These are phyloP conservation scores for Xylophagus ater DNA, from an alignment of 2,888 invertebrate genomes.

Conservation along the genomic window DNA sequence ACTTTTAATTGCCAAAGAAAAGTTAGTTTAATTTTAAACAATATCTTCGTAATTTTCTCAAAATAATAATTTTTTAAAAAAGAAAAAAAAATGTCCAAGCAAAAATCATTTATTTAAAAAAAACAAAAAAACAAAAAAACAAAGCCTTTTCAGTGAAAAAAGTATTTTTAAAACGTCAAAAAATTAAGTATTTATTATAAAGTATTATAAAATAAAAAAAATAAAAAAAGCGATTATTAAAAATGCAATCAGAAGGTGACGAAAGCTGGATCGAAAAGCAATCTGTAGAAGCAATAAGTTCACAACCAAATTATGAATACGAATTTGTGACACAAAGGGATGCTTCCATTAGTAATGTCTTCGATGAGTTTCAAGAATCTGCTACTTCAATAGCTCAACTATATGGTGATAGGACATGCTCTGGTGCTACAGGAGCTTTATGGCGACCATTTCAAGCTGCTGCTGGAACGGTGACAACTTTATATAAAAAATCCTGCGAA, in stretches of 20 bases:
- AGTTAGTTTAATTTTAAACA: no score
- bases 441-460: conserved; percentile 73
- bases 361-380: conserved; percentile 65
- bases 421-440: conserved; percentile 49
- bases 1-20: no score
- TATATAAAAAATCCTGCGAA: conserved; percentile 70
- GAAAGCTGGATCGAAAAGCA: conserved; percentile 60
- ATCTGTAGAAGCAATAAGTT: conserved; percentile 57
- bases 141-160: no score
- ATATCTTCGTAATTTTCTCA: no score
- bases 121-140: no score
- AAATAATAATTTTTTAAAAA: no score
- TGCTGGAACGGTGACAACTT: conserved; percentile 62
- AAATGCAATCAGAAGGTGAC: conserved; percentile 40
- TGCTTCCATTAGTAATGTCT: conserved; percentile 45
- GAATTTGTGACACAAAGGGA: conserved; percentile 45
- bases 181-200: no score
- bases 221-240: no score
- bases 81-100: no score
- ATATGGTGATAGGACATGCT: conserved; percentile 59
- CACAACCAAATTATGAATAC: conserved; percentile 59
- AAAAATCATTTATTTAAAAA: no score
- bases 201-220: no score
- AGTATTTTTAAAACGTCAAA: no score
- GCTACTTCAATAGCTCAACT: conserved; percentile 68